A percentile compares a stretch with the other conserved stretches of the same genome.
phyloP scores from a whole-genome alignment of 2,113 vertebrate genomes.

The Nipponia nippon region DNA sequence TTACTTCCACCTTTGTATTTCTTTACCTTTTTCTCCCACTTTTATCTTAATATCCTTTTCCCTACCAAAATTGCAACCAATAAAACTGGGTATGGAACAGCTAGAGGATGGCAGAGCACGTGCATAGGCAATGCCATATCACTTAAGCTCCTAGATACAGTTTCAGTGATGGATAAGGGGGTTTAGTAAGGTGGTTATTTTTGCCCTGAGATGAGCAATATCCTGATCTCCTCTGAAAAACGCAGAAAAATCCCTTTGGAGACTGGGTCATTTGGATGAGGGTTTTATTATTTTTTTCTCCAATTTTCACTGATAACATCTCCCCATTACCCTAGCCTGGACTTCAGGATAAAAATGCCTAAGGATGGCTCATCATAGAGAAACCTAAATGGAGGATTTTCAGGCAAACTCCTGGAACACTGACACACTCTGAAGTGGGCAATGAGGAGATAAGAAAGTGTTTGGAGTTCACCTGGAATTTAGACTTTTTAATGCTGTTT shows the following conservation, averaged over 20 bases:
- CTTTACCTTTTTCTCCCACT: not conserved
- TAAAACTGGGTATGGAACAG: not conserved
- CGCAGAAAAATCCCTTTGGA: not conserved
- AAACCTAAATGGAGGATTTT: not conserved
- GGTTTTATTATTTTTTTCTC: not conserved
- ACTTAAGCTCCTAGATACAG: not conserved
- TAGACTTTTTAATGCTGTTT: not conserved
- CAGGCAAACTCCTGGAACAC: not conserved
- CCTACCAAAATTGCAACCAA: not conserved
- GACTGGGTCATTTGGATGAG: not conserved
- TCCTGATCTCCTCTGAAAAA: not conserved
- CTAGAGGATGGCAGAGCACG: not conserved
- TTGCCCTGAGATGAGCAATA: not conserved
- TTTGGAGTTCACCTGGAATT: not conserved
- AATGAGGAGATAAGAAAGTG: not conserved
- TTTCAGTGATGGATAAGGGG: not conserved
- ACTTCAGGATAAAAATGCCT: not conserved
- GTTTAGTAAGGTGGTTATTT: not conserved
- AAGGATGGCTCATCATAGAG: not conserved
- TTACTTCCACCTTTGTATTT: not conserved
- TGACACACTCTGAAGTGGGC: not conserved
- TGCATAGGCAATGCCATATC: rapidly evolving
- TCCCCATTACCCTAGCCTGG: not conserved
- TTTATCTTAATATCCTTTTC: not conserved
- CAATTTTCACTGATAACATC: not conserved